Evolutionary conservation across 2,888 invertebrate genomes (phyloP).

Genomic region (Parnassius apollo): DNA sequence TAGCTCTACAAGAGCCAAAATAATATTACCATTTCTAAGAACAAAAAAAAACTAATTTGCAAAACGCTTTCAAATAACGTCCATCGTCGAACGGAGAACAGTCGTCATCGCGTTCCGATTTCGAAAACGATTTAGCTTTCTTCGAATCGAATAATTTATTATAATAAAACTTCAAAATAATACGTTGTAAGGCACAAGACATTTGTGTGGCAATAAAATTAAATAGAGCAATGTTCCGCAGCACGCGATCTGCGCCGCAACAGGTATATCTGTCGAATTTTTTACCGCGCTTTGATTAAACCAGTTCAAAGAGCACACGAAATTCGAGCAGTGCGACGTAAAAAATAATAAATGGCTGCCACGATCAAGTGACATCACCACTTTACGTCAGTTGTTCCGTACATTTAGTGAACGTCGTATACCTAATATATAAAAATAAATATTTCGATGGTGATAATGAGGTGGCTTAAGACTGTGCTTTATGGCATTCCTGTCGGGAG

Average conservation of each 20-base stretch:
- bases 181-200: conserved; percentile 30
- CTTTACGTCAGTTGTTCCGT: conserved; percentile 9
- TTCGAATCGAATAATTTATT: not conserved
- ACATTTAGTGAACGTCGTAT: not conserved
- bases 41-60: not conserved
- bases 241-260: conserved; percentile 49
- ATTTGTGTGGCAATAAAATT: conserved; percentile 49
- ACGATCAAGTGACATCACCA: conserved; percentile 28
- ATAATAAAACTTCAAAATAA: conserved; percentile 11
- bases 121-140: conserved; percentile 1
- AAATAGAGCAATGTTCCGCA: conserved; percentile 60
- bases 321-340: conserved; percentile 54
- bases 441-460: no score
- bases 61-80: not conserved
- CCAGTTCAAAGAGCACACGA: conserved; percentile 74
- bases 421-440: no score
- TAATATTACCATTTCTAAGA: no score
- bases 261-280: conserved; percentile 52
- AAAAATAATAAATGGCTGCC: conserved; percentile 40
- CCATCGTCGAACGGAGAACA: not conserved
- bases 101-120: conserved; percentile 1
- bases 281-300: conserved; percentile 62
- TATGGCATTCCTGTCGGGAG: no score
- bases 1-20: no score
- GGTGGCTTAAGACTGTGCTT: no score